Base-by-base conservation (phyloP, 1,140 invertebrate genomes). In the Atta texana region DNA sequence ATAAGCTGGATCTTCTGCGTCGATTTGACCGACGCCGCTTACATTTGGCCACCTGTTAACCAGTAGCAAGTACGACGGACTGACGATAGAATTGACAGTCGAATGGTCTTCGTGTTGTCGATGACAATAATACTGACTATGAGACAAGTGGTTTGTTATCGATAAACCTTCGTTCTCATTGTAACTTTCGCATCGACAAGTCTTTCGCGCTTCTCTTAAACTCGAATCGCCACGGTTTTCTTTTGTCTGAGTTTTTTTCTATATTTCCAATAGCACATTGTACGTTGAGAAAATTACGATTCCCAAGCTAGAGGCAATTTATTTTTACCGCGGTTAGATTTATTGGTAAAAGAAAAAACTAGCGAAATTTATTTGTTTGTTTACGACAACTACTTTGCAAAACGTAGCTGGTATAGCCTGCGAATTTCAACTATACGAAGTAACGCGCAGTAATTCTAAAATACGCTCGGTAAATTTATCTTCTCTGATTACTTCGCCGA, bases 361-460 rank as follows among this genome's bases (percentile, higher is more conserved):
- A 21, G 69, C 14, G 55, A 75, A 84, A 84, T 84, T 84, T 84
- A 84, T 84, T 84, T 84, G 80, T 84, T 84, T 84, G 80, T 84
- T 84, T 84, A 61, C 80, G 53, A 61, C 80, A 39, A 69, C n/a
- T 82, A 84, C 53, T 84, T 74, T 74, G 55, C 80, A 74, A 74
- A 84, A 84, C 55, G 68, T 82, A 28, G 51, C 66, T 44, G 51
- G 77, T n/a, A 21, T 6, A 21, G 69, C 39, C 51, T 39, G 24
- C 24, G 39, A 74, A 63, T 84, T 82, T 75, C 28, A 74, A 21
- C 69, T 55, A 24, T 21, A 8, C 78, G 61, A 66, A 61, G 24
- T 34, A 59, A 18, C 34, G 24, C 69, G 34, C 69, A 18, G 66
- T 81, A 84, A 84, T 84, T 84, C 69, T 59, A 69, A 84, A 74